Evolutionary conservation across 2,888 invertebrate species (phyloP).

Genomic region (Eugnorisma glareosa): DNA sequence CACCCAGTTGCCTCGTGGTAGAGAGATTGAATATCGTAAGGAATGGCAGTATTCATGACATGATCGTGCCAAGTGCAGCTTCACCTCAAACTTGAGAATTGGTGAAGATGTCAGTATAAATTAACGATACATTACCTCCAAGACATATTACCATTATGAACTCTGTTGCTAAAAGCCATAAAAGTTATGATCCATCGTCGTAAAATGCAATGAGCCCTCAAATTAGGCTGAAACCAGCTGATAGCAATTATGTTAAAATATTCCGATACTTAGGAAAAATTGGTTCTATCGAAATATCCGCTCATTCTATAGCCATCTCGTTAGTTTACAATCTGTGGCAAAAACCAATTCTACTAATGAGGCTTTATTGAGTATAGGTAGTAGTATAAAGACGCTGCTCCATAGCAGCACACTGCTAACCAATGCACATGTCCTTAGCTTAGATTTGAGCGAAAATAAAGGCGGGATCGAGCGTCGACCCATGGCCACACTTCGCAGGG

Average conservation of each 20-base stretch:
- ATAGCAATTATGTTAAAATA: conserved; percentile 14
- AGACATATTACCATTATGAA: conserved; percentile 5
- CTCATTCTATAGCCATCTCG: not conserved
- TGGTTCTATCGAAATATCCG: not conserved
- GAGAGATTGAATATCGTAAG: not conserved
- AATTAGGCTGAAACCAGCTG: conserved; percentile 26
- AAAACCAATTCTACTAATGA: conserved; percentile 34
- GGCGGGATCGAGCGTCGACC: not conserved
- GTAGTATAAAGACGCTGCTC: not conserved
- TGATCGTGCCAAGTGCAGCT: not conserved
- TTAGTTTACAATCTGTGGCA: conserved; percentile 2
- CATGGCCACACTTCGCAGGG: not conserved
- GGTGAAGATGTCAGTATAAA: not conserved
- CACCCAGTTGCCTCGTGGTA: too few relatives aligned
- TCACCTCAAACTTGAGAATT: not conserved
- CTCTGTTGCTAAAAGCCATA: conserved; percentile 2
- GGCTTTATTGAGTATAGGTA: not conserved
- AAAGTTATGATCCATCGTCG: not conserved
- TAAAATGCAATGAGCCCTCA: conserved; percentile 28
- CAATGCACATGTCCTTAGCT: not conserved
- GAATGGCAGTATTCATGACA: not conserved
- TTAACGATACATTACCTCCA: not conserved
- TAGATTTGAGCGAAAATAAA: not conserved
- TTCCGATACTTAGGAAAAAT: not conserved
- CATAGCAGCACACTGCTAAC: not conserved